Evolutionary conservation across 2,113 vertebrate genomes (phyloP), one percentile per base, ranked within the genome.

Genomic region (Phylloscopus trochiloides): DNA sequence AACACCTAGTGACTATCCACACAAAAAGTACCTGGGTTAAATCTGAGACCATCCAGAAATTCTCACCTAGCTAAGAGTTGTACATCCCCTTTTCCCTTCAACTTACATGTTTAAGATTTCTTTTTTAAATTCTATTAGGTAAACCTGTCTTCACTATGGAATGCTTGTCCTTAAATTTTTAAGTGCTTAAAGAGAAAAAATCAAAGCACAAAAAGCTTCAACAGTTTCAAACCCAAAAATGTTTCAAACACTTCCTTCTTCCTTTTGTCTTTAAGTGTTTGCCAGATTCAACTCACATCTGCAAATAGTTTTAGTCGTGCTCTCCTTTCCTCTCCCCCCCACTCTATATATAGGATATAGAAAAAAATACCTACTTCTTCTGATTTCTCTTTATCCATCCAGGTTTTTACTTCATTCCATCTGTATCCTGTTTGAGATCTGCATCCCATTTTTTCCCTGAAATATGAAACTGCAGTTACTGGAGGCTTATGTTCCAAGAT

Each of bases 391-490:
- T 90, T 32, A 92, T 90, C 70, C 77, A 54, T 96, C 76, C 90
- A 95, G 93, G 90, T 88, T 96, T 97, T 96, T 61, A 82, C 95
- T 97, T 94, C 92, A 92, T 77, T 95, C 90, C 86, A 96, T 91
- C 96, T 96, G 91, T 96, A 88, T 94, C 51, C 97, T 91, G 97
- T 93, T 92, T 85, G 87, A 93, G 90, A 89, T 88, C 81, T 90
- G 87, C 63, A 62, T 95, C 78, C 91, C 90, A n/a, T 79, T 95
- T 94, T 90, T 94, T 4, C 17, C 90, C 93, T 97, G 95, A 97
- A 97, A 97, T 93, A 92, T 61, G 81, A 90, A 97, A 96, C 96
- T 92, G 93, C 84, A 97, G 95, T 98, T 98, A 97, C 94, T 89
- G 94, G 92, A 86, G 90, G 91, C 90, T 97, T 96, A 95, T 92